Evolutionary conservation across 1,140 invertebrate genomes (phyloP).

Genomic region (Lasioglossum albipes): DNA sequence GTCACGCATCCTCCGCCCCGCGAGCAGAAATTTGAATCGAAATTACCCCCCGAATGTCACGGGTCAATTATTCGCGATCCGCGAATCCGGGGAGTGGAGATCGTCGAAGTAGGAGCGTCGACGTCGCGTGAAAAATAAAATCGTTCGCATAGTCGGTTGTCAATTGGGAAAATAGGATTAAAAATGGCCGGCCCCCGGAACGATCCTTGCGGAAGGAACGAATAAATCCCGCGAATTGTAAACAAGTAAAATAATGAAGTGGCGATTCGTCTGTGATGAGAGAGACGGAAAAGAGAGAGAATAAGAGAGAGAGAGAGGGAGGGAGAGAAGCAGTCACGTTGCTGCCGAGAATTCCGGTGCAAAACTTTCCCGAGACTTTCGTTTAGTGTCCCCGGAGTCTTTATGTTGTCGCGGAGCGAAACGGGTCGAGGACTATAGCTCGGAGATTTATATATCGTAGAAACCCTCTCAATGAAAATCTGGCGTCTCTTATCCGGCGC

Average conservation of each 20-base stretch:
- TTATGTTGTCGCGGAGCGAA: slow-evolving; percentile 1
- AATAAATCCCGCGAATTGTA: slow-evolving; percentile 25
- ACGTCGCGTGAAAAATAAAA: slow-evolving; percentile 17
- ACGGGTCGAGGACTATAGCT: slow-evolving; percentile 33
- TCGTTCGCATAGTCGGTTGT: background rate
- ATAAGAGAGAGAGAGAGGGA: too few relatives aligned
- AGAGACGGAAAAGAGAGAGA: background rate
- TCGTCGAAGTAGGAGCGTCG: background rate
- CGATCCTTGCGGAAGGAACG: background rate
- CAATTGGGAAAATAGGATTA: slow-evolving; percentile 24
- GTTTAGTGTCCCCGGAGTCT: background rate
- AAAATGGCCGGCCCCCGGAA: background rate
- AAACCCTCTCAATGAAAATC: slow-evolving; percentile 40
- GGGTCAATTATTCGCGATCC: slow-evolving; percentile 19
- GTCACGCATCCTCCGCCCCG: slow-evolving; percentile 25
- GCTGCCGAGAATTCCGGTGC: background rate
- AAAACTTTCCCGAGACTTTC: slow-evolving; percentile 12
- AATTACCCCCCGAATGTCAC: slow-evolving; percentile 1
- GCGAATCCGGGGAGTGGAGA: background rate
- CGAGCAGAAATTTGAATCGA: slow-evolving; percentile 12
- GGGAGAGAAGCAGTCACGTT: background rate
- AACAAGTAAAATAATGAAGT: slow-evolving; percentile 8
- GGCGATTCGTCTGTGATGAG: background rate
- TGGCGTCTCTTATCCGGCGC: slow-evolving; percentile 37
- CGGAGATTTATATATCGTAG: slow-evolving; percentile 31